Conservation (phyloP, 2,113 vertebrate species). For the Tenrec ecaudatus region DNA sequence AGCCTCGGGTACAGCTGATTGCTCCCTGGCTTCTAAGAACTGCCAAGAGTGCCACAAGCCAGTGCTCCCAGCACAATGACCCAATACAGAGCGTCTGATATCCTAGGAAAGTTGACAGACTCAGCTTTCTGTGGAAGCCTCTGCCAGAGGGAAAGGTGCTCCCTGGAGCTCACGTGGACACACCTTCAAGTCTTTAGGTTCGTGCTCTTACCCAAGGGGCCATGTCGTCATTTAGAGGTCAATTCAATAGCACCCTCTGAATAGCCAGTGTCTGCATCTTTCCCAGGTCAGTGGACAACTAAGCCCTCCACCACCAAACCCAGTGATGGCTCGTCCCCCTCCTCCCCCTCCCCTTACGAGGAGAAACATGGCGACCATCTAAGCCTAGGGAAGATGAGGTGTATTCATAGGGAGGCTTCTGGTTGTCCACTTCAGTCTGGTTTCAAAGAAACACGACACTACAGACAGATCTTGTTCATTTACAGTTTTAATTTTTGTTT, state of each 20-base stretch:
- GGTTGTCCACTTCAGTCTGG: neutral
- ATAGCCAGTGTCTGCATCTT: neutral
- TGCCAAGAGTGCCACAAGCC: neutral
- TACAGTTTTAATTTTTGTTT: conserved; percentile 87
- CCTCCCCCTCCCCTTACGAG: neutral
- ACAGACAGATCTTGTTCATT: conserved; percentile 74
- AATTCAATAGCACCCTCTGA: neutral
- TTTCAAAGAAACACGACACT: conserved; percentile 4
- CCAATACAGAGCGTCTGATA: neutral
- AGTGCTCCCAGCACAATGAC: neutral
- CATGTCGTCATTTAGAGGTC: neutral
- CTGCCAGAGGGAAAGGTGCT: neutral
- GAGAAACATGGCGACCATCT: rapidly evolving
- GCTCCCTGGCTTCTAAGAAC: neutral
- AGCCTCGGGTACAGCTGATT: neutral
- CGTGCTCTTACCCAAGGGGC: neutral
- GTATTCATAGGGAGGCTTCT: neutral
- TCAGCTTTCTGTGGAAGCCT: neutral
- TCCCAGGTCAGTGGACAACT: neutral
- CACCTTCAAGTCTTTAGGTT: neutral
- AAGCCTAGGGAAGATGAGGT: neutral
- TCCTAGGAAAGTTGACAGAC: neutral
- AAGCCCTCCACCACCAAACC: neutral
- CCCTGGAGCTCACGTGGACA: rapidly evolving
- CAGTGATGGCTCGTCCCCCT: neutral